phyloP scores from a whole-genome alignment of 2,113 vertebrate genomes.

The Vombatus ursinus region DNA sequence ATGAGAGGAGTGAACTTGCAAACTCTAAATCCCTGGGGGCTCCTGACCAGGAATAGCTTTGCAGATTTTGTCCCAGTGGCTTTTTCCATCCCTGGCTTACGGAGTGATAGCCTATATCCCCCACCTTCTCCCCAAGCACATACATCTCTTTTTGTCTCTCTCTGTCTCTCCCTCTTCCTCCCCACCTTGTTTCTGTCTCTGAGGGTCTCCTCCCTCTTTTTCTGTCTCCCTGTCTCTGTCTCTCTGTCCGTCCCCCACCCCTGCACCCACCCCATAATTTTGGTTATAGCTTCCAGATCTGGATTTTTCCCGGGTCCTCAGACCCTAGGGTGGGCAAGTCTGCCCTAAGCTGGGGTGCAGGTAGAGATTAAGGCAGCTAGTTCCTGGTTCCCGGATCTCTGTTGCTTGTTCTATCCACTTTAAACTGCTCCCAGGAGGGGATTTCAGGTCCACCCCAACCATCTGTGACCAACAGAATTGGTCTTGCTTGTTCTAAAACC shows the following conservation, averaged over 20 bases:
- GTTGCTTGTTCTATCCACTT: background rate
- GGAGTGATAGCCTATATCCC: too few species aligned
- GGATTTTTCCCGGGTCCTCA: background rate
- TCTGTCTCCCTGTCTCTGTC: background rate
- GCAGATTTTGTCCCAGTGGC: background rate
- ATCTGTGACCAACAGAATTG: constrained; percentile 22
- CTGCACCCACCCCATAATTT: background rate
- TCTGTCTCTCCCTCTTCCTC: too few species aligned
- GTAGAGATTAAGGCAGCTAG: background rate
- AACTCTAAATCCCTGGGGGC: background rate
- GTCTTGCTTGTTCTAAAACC: background rate
- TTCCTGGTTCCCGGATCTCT: constrained; percentile 32
- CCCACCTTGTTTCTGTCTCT: background rate
- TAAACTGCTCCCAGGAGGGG: background rate
- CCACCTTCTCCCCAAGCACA: background rate
- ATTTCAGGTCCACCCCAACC: background rate
- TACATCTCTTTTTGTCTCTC: background rate
- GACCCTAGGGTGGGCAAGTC: background rate
- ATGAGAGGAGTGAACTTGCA: background rate
- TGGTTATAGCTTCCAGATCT: background rate
- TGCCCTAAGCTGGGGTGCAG: background rate
- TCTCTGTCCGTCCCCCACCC: background rate
- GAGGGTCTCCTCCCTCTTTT: background rate
- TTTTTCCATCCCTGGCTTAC: background rate
- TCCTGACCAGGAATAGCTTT: background rate